Conservation (phyloP, 2,888 invertebrate genomes). For the Sialis fuliginosa region DNA sequence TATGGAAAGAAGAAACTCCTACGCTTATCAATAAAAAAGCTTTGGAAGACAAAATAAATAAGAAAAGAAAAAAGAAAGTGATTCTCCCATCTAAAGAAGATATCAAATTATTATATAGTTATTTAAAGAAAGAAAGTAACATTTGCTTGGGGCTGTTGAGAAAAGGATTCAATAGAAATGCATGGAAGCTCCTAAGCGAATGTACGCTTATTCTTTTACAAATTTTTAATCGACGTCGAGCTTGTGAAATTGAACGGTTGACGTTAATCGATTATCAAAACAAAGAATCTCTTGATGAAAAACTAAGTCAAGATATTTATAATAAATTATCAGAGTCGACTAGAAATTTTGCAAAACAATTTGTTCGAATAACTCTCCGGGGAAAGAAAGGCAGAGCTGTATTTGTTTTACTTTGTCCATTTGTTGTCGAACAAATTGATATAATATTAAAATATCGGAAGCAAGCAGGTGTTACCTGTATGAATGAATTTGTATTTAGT, state of each 20-base stretch:
- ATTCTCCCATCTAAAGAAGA: conserved; percentile 4
- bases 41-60: not conserved
- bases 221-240: not conserved
- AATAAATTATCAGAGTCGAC: too few relatives aligned
- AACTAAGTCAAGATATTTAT: too few relatives aligned
- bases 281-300: not conserved
- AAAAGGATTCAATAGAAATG: conserved; percentile 1
- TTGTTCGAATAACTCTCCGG: too few relatives aligned
- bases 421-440: too few relatives aligned
- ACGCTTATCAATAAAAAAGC: conserved; percentile 4
- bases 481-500: too few relatives aligned
- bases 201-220: not conserved
- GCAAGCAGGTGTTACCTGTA: too few relatives aligned
- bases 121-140: not conserved
- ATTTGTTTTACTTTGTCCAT: too few relatives aligned
- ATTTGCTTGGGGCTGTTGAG: not conserved
- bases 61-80: conserved; percentile 1
- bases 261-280: conserved; percentile 2
- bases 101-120: conserved; percentile 2
- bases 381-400: too few relatives aligned
- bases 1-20: conserved; percentile 1
- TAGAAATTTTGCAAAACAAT: too few relatives aligned
- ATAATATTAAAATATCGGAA: too few relatives aligned
- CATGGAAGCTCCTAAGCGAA: conserved; percentile 2
- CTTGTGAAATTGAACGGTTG: conserved; percentile 4